phyloP scores from a whole-genome alignment of 2,888 invertebrate species.

The Clepsis dumicolana region DNA sequence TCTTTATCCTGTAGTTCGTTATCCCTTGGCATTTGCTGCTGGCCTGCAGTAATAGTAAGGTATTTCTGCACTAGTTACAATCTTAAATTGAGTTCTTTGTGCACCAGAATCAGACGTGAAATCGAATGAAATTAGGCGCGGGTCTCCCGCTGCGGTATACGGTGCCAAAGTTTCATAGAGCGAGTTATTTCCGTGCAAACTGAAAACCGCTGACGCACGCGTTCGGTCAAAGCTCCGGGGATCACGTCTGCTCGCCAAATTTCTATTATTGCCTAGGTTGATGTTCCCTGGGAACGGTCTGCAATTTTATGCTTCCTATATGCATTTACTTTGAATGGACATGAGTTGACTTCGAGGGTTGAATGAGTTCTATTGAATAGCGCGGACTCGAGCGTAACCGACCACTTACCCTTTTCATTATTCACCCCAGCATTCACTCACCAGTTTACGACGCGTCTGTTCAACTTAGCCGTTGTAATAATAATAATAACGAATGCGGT shows the following conservation, averaged over 20 bases:
- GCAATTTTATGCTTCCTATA: conserved; percentile 45
- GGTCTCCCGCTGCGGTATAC: conserved; percentile 72
- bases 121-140: conserved; percentile 55
- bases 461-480: conserved; percentile 19
- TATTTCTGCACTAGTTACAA: conserved; percentile 18
- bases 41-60: conserved; percentile 42
- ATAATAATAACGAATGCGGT: conserved; percentile 15
- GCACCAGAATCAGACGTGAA: conserved; percentile 31
- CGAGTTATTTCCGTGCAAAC: conserved; percentile 68
- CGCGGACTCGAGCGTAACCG: conserved; percentile 50
- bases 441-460: conserved; percentile 10
- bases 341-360: conserved; percentile 9
- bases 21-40: conserved; percentile 13
- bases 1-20: conserved; percentile 47
- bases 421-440: conserved; percentile 56
- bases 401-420: conserved; percentile 64
- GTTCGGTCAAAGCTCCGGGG: conserved; percentile 66
- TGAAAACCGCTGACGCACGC: conserved; percentile 62
- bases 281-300: conserved; percentile 19
- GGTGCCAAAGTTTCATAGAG: conserved; percentile 73
- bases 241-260: conserved; percentile 53
- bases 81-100: conserved; percentile 12
- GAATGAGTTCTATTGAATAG: conserved; percentile 25
- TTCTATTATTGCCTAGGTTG: conserved; percentile 41
- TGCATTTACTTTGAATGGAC: conserved; percentile 27